phyloP scores from a whole-genome alignment of 2,113 vertebrate species.

The Halichoerus grypus region DNA sequence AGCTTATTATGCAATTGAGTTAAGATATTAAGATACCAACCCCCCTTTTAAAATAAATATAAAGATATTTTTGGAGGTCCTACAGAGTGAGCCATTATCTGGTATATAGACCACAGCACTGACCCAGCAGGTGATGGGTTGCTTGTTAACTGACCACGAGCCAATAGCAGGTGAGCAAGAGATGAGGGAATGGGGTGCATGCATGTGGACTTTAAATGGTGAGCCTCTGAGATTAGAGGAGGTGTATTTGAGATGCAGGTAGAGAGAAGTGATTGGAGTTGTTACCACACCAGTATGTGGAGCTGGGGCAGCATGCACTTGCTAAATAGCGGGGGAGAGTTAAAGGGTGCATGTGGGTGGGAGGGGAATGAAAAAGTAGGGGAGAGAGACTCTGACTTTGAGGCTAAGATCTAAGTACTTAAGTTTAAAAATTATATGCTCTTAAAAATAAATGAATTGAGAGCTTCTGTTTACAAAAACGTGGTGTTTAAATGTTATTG shows the following conservation, averaged over 20 bases:
- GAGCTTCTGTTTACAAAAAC: neutral
- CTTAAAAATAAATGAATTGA: neutral
- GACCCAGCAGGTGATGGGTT: neutral
- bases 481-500: conserved; percentile 43
- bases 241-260: neutral
- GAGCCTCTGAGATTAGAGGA: neutral
- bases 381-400: neutral
- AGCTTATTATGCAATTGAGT: conserved; percentile 65
- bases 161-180: neutral
- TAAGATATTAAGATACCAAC: conserved; percentile 54
- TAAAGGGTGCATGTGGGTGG: accelerated
- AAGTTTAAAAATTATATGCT: neutral
- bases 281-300: accelerated
- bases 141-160: neutral
- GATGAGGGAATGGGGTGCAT: no score
- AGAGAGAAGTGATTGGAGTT: neutral
- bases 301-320: neutral
- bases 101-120: neutral
- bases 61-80: conserved; percentile 9
- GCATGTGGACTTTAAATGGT: neutral
- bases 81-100: neutral
- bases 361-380: neutral
- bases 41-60: conserved; percentile 55
- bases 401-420: neutral
- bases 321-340: neutral